Percentiles rank a stretch among this genome's conserved stretches.
Evolutionary conservation across 2,113 vertebrate genomes (phyloP).

Genomic region (Chiloscyllium plagiosum): DNA sequence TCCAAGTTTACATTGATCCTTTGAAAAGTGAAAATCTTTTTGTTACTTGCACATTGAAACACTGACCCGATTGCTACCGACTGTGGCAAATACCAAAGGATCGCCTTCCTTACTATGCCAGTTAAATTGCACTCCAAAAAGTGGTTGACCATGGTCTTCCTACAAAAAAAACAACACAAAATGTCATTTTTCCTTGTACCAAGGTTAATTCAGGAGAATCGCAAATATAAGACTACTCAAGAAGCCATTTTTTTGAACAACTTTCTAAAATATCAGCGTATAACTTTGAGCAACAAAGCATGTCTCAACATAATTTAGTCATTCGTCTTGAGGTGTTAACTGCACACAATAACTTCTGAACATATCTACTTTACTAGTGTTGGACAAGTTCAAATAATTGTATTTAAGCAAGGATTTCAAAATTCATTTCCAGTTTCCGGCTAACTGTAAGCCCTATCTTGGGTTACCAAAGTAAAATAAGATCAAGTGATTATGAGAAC

Average conservation of each 20-base stretch:
- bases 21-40: neutral
- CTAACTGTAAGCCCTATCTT: neutral
- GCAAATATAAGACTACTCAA: neutral
- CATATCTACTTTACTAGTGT: neutral
- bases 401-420: neutral
- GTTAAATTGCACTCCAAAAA: slow-evolving; percentile 98
- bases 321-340: neutral
- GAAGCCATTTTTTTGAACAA: neutral
- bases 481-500: neutral
- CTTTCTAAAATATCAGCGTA: neutral
- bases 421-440: neutral
- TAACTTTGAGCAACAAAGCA: neutral
- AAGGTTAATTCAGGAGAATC: neutral
- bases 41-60: slow-evolving; percentile 1
- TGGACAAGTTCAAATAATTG: neutral
- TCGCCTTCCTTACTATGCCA: slow-evolving; percentile 99
- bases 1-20: neutral
- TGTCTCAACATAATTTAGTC: neutral
- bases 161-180: slow-evolving; percentile 49
- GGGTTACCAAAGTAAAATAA: neutral
- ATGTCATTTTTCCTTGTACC: neutral
- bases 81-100: slow-evolving; percentile 92
- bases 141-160: slow-evolving; percentile 94
- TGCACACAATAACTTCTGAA: neutral
- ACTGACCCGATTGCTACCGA: slow-evolving; percentile 93